These are phyloP conservation scores for Hofmannophila pseudospretella DNA, from an alignment of 2,888 invertebrate species.

Conservation along the genomic window DNA sequence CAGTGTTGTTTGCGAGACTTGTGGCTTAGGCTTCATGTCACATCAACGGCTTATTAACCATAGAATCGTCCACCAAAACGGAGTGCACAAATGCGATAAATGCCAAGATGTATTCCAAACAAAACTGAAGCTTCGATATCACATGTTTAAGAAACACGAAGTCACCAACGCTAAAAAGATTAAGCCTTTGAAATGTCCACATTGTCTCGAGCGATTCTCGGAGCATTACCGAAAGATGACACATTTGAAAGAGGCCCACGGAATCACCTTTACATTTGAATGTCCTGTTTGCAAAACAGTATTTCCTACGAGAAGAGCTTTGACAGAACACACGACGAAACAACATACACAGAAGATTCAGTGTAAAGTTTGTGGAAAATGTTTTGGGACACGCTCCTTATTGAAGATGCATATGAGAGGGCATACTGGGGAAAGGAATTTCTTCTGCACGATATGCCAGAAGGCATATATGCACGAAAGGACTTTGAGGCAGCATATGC, in stretches of 20 bases:
- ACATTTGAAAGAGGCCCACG: conserved; percentile 59
- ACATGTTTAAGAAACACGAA: conserved; percentile 60
- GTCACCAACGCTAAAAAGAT: conserved; percentile 50
- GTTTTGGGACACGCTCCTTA: conserved; percentile 57
- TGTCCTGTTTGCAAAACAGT: conserved; percentile 53
- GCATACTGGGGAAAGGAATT: conserved; percentile 63
- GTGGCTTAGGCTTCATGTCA: conserved; percentile 66
- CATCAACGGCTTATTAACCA: conserved; percentile 61
- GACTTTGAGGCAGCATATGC: conserved; percentile 63
- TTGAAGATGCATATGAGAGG: conserved; percentile 61
- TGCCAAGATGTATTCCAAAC: conserved; percentile 59
- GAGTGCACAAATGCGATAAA: conserved; percentile 56
- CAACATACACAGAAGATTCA: conserved; percentile 60
- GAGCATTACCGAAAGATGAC: conserved; percentile 69
- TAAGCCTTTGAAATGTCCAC: conserved; percentile 63
- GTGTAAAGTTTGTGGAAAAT: conserved; percentile 61
- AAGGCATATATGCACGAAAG: conserved; percentile 67
- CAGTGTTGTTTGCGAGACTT: conserved; percentile 66
- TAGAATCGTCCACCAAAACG: conserved; percentile 58
- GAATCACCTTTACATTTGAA: conserved; percentile 59
- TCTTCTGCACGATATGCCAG: conserved; percentile 55
- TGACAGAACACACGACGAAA: conserved; percentile 65
- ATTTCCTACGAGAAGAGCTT: conserved; percentile 51
- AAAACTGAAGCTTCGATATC: conserved; percentile 59
- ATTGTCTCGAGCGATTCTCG: conserved; percentile 61